phyloP scores from a whole-genome alignment of 2,113 vertebrate genomes.

The Sterrhoptilus dennistouni region DNA sequence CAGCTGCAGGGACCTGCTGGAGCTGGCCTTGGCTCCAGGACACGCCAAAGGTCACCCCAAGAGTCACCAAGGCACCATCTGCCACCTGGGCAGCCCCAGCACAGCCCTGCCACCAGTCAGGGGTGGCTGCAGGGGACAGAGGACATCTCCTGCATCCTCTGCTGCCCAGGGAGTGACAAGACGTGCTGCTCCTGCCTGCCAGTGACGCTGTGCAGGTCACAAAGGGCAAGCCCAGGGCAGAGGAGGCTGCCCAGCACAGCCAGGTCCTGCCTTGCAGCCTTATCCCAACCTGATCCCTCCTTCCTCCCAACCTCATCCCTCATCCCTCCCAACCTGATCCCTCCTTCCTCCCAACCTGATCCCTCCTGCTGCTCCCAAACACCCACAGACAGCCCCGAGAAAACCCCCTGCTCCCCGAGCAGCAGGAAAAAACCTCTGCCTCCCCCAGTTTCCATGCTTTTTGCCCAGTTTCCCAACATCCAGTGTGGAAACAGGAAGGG shows the following conservation, averaged over 20 bases:
- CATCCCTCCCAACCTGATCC: too few species aligned
- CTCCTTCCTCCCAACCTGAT: not conserved
- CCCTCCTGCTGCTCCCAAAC: not conserved
- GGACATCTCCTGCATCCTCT: not conserved
- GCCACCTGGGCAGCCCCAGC: not conserved
- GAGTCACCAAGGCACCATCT: not conserved
- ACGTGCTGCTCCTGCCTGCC: not conserved
- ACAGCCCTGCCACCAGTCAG: too few species aligned
- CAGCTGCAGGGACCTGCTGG: not conserved
- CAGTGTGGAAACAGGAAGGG: not conserved
- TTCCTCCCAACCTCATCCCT: not conserved
- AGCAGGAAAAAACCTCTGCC: not conserved
- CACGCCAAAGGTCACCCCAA: not conserved
- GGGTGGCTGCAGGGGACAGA: not conserved
- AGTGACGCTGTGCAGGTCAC: rapidly evolving
- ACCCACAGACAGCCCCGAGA: not conserved
- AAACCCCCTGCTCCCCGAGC: not conserved
- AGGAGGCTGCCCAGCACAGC: not conserved
- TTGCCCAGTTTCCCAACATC: too few species aligned
- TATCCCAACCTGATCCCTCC: not conserved
- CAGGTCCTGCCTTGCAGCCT: not conserved
- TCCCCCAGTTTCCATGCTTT: not conserved
- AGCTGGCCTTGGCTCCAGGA: not conserved
- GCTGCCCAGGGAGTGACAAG: not conserved
- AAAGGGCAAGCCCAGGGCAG: not conserved